A percentile compares a stretch with the other conserved stretches of the same genome.
phyloP scores from a whole-genome alignment of 1,140 invertebrate genomes.

The Colletes gigas region DNA sequence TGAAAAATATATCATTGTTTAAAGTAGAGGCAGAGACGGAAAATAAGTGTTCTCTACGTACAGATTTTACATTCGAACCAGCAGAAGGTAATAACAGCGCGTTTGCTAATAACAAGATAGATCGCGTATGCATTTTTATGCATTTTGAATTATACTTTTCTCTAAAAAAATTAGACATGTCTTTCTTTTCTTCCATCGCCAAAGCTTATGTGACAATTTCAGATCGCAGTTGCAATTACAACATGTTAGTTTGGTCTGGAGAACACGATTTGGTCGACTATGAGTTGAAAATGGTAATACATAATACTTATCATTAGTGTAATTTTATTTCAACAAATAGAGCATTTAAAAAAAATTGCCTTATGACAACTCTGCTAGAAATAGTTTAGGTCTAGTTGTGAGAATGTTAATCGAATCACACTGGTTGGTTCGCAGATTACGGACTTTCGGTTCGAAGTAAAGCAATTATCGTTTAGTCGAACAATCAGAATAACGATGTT shows the following conservation, averaged over 20 bases:
- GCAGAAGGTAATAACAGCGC: constrained; percentile 62
- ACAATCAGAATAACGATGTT: constrained; percentile 66
- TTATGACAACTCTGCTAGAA: no score
- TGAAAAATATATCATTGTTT: constrained; percentile 54
- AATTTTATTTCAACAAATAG: no score
- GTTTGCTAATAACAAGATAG: neutral
- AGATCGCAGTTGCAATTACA: constrained; percentile 74
- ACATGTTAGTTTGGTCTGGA: constrained; percentile 62
- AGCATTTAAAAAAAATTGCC: no score
- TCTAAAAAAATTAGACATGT: no score
- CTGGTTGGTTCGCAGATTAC: neutral
- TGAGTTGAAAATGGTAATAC: constrained; percentile 62
- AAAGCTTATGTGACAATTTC: constrained; percentile 45
- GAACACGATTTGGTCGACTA: constrained; percentile 57
- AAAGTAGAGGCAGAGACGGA: constrained; percentile 36
- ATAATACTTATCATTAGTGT: neutral
- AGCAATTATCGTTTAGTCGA: constrained; percentile 59
- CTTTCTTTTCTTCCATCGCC: neutral
- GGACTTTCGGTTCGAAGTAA: constrained; percentile 27
- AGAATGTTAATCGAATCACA: neutral
- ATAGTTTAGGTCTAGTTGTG: neutral
- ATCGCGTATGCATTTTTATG: no score
- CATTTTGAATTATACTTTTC: neutral
- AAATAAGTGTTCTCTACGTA: constrained; percentile 44
- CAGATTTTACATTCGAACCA: constrained; percentile 64